A percentile compares a stretch with the other conserved stretches of the same genome.
These are phyloP conservation scores for Dipodomys merriami DNA, from an alignment of 2,113 vertebrate species.

Conservation along the genomic window DNA sequence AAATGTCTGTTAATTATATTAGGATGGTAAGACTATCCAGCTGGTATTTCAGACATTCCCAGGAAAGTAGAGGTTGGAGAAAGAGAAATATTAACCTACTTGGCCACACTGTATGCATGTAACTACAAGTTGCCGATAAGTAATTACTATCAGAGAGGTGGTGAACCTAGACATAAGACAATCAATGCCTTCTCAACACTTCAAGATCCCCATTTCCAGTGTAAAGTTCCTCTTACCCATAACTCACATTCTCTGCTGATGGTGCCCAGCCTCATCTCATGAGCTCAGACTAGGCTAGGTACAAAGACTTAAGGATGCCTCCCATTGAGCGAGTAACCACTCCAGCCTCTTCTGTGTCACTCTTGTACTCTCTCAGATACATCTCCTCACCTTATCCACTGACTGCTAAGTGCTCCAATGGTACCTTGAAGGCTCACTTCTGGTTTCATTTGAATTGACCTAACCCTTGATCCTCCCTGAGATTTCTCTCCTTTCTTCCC, in stretches of 20 bases:
- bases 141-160: not conserved
- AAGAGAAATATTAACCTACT: not conserved
- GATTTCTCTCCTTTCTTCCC: not conserved
- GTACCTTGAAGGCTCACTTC: not conserved
- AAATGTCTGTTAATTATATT: not conserved
- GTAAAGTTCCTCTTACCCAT: not conserved
- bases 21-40: not conserved
- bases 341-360: not conserved
- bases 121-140: not conserved
- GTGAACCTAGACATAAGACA: not conserved
- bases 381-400: not conserved
- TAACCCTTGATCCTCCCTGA: not conserved
- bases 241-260: no score
- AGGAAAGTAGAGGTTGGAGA: not conserved
- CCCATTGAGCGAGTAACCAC: not conserved
- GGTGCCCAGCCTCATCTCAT: not conserved
- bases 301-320: not conserved
- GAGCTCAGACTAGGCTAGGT: not conserved
- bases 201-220: not conserved
- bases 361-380: not conserved
- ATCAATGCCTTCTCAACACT: not conserved
- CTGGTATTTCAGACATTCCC: not conserved
- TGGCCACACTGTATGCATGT: not conserved
- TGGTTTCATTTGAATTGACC: not conserved
- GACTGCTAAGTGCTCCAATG: not conserved